Conservation (phyloP, 1,140 invertebrate genomes). For the Temnothorax curvispinosus region DNA sequence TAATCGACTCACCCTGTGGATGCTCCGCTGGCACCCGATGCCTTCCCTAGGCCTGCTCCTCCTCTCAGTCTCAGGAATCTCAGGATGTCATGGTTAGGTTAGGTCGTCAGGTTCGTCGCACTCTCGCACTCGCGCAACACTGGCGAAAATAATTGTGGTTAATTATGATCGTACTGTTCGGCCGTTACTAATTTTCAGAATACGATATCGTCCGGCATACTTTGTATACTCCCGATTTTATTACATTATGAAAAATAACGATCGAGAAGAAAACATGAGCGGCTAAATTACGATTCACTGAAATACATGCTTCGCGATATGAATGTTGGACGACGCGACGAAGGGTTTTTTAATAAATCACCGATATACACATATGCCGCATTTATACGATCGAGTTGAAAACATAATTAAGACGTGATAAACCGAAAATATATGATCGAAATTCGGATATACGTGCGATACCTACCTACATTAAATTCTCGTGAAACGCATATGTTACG, state of each 20-base stretch:
- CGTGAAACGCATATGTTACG: too few species aligned
- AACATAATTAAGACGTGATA: too few species aligned
- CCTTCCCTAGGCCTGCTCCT: background rate
- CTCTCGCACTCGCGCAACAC: background rate
- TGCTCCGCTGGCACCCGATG: background rate
- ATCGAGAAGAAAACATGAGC: background rate
- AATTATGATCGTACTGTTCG: background rate
- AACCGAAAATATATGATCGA: too few species aligned
- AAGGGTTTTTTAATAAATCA: background rate
- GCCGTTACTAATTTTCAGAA: background rate
- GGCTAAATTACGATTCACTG: background rate
- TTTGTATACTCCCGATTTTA: background rate
- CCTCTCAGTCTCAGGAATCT: background rate
- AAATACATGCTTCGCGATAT: background rate
- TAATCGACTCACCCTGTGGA: background rate
- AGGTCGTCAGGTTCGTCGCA: background rate
- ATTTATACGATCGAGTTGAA: background rate
- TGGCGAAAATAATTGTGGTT: background rate
- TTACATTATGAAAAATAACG: background rate
- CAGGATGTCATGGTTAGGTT: background rate
- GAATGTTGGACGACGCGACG: background rate
- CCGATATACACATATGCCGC: background rate
- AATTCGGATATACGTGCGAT: too few species aligned
- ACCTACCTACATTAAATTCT: too few species aligned
- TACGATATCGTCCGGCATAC: background rate